A percentile compares a stretch with the other conserved stretches of the same genome.
Conservation (phyloP, 2,113 vertebrate species). For the Pelmatolapia mariae region DNA sequence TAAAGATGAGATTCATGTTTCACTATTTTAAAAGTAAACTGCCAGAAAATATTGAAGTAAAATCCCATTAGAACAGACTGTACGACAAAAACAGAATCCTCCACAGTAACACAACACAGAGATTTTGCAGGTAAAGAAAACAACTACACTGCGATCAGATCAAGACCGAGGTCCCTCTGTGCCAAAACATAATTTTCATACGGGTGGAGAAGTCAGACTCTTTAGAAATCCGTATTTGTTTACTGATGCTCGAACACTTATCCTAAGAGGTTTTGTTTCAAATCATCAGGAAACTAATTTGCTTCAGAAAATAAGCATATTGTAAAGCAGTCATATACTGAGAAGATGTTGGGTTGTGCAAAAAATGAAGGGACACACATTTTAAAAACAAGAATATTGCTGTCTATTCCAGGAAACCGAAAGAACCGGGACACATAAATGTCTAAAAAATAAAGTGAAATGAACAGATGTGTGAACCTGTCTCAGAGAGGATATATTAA, state of each 20-base stretch:
- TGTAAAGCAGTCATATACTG: neutral
- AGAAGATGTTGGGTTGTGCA: neutral
- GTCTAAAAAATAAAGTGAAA: neutral
- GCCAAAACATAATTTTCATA: neutral
- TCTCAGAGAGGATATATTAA: neutral
- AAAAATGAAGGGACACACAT: accelerated
- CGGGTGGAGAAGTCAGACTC: neutral
- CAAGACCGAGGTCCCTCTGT: neutral
- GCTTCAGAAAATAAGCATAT: neutral
- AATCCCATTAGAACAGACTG: neutral
- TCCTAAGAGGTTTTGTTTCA: neutral
- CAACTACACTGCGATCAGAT: neutral
- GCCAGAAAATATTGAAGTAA: neutral
- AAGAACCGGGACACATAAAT: neutral
- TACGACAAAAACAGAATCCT: neutral
- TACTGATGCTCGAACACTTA: neutral
- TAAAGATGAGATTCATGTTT: neutral
- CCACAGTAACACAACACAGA: neutral
- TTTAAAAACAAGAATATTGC: neutral
- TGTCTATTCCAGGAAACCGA: neutral
- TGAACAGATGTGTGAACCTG: neutral
- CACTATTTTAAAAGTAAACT: neutral
- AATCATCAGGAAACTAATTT: neutral
- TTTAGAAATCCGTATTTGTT: neutral
- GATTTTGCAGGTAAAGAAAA: accelerated